These are phyloP conservation scores for Chelonia mydas DNA, from an alignment of 2,797 vertebrate genomes.

Conservation along the genomic window DNA sequence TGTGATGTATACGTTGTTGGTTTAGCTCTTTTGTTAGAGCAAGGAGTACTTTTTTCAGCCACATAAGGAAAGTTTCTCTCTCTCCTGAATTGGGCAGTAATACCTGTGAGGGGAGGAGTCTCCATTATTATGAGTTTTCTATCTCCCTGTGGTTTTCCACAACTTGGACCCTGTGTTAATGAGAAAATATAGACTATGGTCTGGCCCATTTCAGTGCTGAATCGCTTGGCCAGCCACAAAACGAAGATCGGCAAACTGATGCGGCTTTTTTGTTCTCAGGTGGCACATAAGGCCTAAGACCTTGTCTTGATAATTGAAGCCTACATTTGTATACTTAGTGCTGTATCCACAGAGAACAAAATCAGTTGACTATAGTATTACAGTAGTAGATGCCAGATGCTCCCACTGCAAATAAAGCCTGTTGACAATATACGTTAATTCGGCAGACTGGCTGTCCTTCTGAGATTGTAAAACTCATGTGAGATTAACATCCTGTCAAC, in stretches of 20 bases:
- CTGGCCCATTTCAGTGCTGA: constrained; percentile 3
- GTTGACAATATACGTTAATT: neutral
- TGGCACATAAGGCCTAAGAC: constrained; percentile 14
- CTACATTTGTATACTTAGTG: neutral
- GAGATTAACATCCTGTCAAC: neutral
- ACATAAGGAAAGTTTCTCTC: neutral
- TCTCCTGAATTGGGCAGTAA: constrained; percentile 33
- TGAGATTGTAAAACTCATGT: neutral
- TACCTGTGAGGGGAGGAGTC: constrained; percentile 22
- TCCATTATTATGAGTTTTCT: constrained; percentile 26
- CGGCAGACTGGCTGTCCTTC: neutral
- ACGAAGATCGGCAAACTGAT: constrained; percentile 9
- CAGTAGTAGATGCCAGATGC: neutral
- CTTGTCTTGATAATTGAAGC: constrained; percentile 3
- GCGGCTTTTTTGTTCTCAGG: constrained; percentile 32
- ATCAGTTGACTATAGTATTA: neutral
- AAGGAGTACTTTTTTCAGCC: neutral
- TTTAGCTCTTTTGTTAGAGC: neutral
- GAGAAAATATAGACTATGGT: constrained; percentile 31
- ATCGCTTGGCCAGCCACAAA: constrained; percentile 41
- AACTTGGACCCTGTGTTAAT: neutral
- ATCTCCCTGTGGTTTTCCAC: neutral
- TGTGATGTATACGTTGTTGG: neutral
- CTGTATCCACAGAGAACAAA: neutral
- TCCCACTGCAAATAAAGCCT: neutral